Base-by-base conservation (phyloP, 2,888 invertebrate species). In the Portevinia maculata region DNA sequence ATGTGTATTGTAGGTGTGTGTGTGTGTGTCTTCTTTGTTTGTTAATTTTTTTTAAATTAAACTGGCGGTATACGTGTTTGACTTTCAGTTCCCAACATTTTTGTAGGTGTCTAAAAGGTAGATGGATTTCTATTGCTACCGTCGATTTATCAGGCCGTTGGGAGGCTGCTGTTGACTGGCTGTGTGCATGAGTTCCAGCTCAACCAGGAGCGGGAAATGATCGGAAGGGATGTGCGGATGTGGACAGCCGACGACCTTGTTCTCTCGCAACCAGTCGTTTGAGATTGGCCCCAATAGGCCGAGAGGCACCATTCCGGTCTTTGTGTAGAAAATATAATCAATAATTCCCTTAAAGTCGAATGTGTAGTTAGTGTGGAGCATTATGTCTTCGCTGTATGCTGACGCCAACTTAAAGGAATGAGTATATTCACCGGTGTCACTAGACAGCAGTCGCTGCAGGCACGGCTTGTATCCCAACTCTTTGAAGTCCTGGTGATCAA, bases 341-440 rank as follows among this genome's bases (percentile, higher is more conserved):
- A 99, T 99, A 90, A 99, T 98, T 87, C 99, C 99, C 92, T 99
- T 98, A 92, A 99, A 99, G 91, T 99, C 99, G 92, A 97, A 98
- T 89, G 99, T 99, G 91, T 98, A 99, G 91, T 99, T 99, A 85
- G 99, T 99, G 90, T 97, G 98, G 84, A 98, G 97, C 97, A 99
- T 98, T 88, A 98, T 96, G 89, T 97, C 96, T 89, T 96, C 96
- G 90, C 96, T 96, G 92, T 99, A 99, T 71, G 99, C 98, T 84
- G 97, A 97, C 79, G 97, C 96, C 86, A 99, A 93, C 89, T 97
- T 96, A 92, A 99, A 98, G 92, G 97, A 96, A 94, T 99, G 99
- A 90, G 96, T 96, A 92, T 98, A 97, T 92, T 97, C 97, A 90
- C 94, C 94, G 91, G 97, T 96, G 88, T 96, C 96, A 90, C 96